Conservation (phyloP, 2,888 invertebrate genomes). For the Loripinus fragilis region DNA sequence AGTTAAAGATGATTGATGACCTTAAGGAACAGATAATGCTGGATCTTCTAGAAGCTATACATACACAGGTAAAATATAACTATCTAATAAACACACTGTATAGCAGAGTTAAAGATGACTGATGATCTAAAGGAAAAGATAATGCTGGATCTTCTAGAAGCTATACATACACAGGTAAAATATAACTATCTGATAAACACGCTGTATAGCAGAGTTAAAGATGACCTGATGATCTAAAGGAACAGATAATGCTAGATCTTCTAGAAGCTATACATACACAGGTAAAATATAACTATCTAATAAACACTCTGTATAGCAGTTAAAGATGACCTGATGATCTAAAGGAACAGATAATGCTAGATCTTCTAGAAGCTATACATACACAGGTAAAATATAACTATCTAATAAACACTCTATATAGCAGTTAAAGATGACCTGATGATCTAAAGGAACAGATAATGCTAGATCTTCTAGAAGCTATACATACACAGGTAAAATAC, state of each 20-base stretch:
- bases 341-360: constrained; percentile 71
- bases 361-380: constrained; percentile 75
- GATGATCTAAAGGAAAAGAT: constrained; percentile 69
- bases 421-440: constrained; percentile 67
- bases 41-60: constrained; percentile 76
- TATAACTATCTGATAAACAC: no score
- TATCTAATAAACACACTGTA: no score
- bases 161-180: constrained; percentile 72
- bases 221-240: constrained; percentile 66
- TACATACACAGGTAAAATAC: constrained; percentile 70
- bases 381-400: constrained; percentile 75
- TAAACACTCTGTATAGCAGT: no score
- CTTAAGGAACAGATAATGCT: constrained; percentile 70
- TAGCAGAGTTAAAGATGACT: constrained; percentile 68
- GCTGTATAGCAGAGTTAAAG: no score
- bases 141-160: constrained; percentile 73
- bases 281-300: no score
- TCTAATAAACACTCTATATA: no score
- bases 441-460: constrained; percentile 70
- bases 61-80: constrained; percentile 65
- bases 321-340: constrained; percentile 59
- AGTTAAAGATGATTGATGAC: constrained; percentile 65
- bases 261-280: constrained; percentile 72
- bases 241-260: constrained; percentile 73
- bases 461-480: constrained; percentile 72